Evolutionary conservation across 2,888 invertebrate species (phyloP).

Genomic region (Carterocephalus palaemon): DNA sequence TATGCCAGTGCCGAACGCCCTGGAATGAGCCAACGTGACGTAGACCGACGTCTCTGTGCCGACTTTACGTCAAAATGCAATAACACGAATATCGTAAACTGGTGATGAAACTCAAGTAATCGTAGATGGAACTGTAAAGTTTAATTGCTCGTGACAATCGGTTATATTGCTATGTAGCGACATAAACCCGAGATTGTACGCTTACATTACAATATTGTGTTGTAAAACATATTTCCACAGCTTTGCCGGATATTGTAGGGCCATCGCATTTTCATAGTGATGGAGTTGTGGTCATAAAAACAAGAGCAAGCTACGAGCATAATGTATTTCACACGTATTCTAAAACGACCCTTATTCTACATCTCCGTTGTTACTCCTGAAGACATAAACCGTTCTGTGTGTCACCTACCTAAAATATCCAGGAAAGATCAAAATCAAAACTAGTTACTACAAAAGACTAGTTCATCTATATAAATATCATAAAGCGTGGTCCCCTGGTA

Average conservation of each 20-base stretch:
- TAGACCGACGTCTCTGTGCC: constrained; percentile 46
- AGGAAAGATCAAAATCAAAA: no score
- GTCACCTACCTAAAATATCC: no score
- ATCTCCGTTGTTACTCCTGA: no score
- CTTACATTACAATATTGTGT: constrained; percentile 26
- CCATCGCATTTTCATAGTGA: no score
- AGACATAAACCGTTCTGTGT: no score
- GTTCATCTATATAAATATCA: no score
- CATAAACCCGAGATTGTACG: constrained; percentile 19
- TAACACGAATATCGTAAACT: constrained; percentile 55
- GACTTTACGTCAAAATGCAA: constrained; percentile 64
- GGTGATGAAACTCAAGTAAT: constrained; percentile 31
- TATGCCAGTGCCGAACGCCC: constrained; percentile 67
- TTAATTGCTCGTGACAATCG: constrained; percentile 28
- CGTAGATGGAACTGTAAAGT: constrained; percentile 28
- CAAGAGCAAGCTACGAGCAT: no score
- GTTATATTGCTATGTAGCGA: constrained; percentile 19
- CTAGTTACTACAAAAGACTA: no score
- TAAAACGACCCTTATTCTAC: no score
- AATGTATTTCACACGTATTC: no score
- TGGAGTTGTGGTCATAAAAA: background rate
- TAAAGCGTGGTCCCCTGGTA: no score
- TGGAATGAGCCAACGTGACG: constrained; percentile 74
- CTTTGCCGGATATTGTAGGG: no score
- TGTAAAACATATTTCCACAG: constrained; percentile 13